Percentiles rank a stretch among this genome's conserved stretches.
Conservation (phyloP, 2,888 invertebrate genomes). For the Carterocephalus palaemon region DNA sequence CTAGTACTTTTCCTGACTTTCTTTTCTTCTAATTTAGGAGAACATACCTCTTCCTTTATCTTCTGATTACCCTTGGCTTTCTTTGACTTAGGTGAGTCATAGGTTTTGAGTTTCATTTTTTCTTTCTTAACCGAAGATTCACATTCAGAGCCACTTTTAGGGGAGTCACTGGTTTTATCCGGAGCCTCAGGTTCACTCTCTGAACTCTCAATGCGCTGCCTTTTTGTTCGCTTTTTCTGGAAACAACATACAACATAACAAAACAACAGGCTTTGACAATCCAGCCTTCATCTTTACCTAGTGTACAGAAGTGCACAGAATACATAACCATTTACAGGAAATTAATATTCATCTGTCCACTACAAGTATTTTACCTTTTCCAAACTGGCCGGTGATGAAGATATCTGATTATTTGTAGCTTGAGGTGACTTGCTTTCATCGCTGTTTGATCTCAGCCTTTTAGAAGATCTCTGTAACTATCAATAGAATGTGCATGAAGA, state of each 20-base stretch:
- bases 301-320: no score
- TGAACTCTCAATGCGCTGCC: constrained; percentile 63
- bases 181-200: constrained; percentile 51
- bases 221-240: constrained; percentile 58
- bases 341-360: no score
- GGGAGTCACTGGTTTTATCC: background rate
- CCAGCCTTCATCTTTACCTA: no score
- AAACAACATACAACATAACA: constrained; percentile 25
- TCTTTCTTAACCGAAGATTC: constrained; percentile 40
- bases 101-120: constrained; percentile 47
- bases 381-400: constrained; percentile 34
- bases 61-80: constrained; percentile 36
- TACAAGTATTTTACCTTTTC: constrained; percentile 30
- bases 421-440: constrained; percentile 49
- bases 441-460: constrained; percentile 55
- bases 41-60: constrained; percentile 24
- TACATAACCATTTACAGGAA: no score
- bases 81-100: constrained; percentile 53
- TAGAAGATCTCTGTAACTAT: constrained; percentile 43
- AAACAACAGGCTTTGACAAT: no score
- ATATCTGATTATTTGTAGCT: constrained; percentile 30
- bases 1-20: constrained; percentile 23
- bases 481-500: background rate
- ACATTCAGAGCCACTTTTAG: constrained; percentile 31
- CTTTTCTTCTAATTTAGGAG: constrained; percentile 29